Evolutionary conservation across 2,797 vertebrate species (phyloP), one percentile per base, ranked within the genome.

Genomic region (Semotilus atromaculatus): DNA sequence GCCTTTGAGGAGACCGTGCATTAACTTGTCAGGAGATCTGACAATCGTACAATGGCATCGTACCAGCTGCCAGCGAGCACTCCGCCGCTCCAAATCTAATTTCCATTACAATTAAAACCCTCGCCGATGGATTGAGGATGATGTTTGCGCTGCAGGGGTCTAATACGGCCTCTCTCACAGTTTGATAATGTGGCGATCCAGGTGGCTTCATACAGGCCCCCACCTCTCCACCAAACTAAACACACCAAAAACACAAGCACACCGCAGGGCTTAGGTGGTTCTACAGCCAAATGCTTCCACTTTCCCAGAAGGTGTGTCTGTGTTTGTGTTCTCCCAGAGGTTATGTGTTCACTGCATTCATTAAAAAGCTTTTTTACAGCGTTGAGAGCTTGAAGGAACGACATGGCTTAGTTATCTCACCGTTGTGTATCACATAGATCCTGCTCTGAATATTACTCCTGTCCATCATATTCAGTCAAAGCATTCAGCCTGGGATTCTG

Each of bases 61-160:
- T 86, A 91, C 80, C 90, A 91, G 90, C 89, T 90, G 90, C 90
- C 85, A 86, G 89, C 85, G 85, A 89, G 84, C 74, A 72, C 76
- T 77, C 84, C 51, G 55, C 76, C 26, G 71, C 84, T 89, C 89
- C 81, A 83, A 74, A 89, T 70, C 89, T 92, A 84, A 94, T 94
- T 94, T 91, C 91, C 92, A 93, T 93, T 89, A 94, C 92, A 94
- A 93, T 94, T 89, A 92, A 92, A 93, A 86, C 83, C 75, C 75
- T 86, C 70, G 36, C 86, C 84, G 84, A 83, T 89, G 88, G 90
- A 94, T 91, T 88, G 84, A 85, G 88, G 91, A 88, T 90, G 89
- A 88, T 86, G 86, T 92, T 91, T 90, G 87, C 91, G 80, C 92
- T 89, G 90, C 88, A 87, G 92, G 92, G 90, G 91, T 86, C 90